Conservation (phyloP, 2,888 invertebrate species). For the Anagyrus pseudococci region DNA sequence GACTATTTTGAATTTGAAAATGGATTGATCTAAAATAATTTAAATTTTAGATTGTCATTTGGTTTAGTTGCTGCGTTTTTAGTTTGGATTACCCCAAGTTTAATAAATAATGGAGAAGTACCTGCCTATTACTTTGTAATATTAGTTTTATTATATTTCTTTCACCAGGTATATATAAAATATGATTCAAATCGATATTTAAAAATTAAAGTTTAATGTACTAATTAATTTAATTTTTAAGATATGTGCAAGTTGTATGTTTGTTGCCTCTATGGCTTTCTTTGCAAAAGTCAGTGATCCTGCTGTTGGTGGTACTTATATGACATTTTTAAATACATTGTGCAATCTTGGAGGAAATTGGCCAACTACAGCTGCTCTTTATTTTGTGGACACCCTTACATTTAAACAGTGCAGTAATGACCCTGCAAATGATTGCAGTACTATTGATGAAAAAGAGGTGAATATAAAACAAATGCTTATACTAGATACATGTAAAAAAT, state of each 20-base stretch:
- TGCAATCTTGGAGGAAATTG: slow-evolving; percentile 98
- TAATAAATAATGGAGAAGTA: slow-evolving; percentile 71
- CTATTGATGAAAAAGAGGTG: slow-evolving; percentile 71
- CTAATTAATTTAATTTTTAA: slow-evolving; percentile 55
- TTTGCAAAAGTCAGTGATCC: slow-evolving; percentile 97
- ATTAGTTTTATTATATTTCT: slow-evolving; percentile 79
- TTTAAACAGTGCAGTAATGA: slow-evolving; percentile 75
- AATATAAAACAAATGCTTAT: no score
- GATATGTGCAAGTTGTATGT: slow-evolving; percentile 95
- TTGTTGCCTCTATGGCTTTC: slow-evolving; percentile 97
- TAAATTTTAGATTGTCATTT: slow-evolving; percentile 74
- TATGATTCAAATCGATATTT: neutral
- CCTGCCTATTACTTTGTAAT: slow-evolving; percentile 80
- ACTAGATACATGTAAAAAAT: no score
- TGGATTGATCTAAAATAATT: neutral
- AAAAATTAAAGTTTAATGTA: neutral
- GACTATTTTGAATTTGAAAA: neutral
- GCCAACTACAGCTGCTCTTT: slow-evolving; percentile 91
- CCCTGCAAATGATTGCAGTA: slow-evolving; percentile 69
- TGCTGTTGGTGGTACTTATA: slow-evolving; percentile 96
- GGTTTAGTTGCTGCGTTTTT: slow-evolving; percentile 83
- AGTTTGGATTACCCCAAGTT: slow-evolving; percentile 83
- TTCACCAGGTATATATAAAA: slow-evolving; percentile 78
- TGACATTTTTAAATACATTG: slow-evolving; percentile 97
- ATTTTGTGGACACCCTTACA: slow-evolving; percentile 90